Conservation (phyloP, 2,113 vertebrate species). For the Albula glossodonta region DNA sequence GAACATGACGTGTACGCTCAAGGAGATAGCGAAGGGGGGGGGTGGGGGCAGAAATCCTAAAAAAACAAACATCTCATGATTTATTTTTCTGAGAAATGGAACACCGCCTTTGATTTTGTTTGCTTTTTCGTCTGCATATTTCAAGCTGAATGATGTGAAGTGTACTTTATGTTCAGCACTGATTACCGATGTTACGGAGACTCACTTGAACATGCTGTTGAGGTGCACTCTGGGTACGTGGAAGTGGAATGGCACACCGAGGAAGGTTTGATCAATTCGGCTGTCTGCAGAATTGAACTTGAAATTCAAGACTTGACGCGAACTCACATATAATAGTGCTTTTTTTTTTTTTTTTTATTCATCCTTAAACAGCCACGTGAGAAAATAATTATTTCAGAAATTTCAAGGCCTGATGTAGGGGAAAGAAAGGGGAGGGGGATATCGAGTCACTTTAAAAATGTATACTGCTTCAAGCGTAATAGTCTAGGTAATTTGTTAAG, state of each 20-base stretch:
- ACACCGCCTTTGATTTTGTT: slow-evolving; percentile 14
- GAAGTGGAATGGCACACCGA: slow-evolving; percentile 36
- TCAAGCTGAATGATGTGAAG: slow-evolving; percentile 34
- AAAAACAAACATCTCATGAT: background rate
- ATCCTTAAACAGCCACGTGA: slow-evolving; percentile 48
- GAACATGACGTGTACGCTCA: background rate
- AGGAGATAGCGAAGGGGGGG: background rate
- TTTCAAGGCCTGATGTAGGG: slow-evolving; percentile 49
- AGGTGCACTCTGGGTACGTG: slow-evolving; percentile 4
- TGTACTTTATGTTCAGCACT: slow-evolving; percentile 15
- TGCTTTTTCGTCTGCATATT: slow-evolving; percentile 27
- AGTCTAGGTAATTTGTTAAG: slow-evolving; percentile 65
- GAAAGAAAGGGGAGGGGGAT: slow-evolving; percentile 48
- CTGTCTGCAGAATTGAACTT: slow-evolving; percentile 27
- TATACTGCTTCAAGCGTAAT: slow-evolving; percentile 62
- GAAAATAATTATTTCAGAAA: slow-evolving; percentile 45
- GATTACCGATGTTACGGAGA: slow-evolving; percentile 34
- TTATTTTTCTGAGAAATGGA: background rate
- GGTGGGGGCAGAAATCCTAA: background rate
- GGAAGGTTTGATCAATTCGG: slow-evolving; percentile 46
- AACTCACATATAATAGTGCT: slow-evolving; percentile 46
- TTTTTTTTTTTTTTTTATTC: background rate
- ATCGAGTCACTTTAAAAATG: slow-evolving; percentile 58
- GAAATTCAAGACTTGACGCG: slow-evolving; percentile 45
- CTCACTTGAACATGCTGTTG: slow-evolving; percentile 25